Percentiles rank a stretch among this genome's conserved stretches.
phyloP scores from a whole-genome alignment of 2,888 invertebrate genomes.

The Torymus aiolomorphi region DNA sequence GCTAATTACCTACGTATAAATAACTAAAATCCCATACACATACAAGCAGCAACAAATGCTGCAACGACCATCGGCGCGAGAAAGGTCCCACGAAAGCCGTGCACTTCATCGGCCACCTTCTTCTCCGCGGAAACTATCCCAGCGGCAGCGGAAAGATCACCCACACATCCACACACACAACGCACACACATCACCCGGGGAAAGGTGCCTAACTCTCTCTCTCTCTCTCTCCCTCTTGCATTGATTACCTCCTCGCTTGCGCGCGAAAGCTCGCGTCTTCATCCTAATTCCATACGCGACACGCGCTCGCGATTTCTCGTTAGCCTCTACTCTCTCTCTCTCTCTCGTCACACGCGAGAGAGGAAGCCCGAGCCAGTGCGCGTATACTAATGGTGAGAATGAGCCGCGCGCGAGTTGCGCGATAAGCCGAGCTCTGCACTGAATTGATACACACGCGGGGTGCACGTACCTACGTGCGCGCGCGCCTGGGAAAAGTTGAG shows the following conservation, averaged over 20 bases:
- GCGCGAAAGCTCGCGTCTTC: background rate
- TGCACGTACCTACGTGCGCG: background rate
- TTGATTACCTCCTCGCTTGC: constrained; percentile 27
- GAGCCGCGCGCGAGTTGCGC: constrained; percentile 36
- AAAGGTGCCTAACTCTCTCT: no score
- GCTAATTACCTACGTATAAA: no score
- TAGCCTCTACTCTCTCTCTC: constrained; percentile 40
- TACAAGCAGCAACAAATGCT: background rate
- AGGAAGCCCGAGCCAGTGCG: constrained; percentile 27
- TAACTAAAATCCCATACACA: background rate
- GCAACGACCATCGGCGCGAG: constrained; percentile 21
- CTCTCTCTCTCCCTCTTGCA: constrained; percentile 23
- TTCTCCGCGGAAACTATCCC: constrained; percentile 10
- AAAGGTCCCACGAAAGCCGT: constrained; percentile 39
- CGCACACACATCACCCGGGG: no score
- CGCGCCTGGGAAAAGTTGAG: constrained; percentile 37
- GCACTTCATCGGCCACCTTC: background rate
- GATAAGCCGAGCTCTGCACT: constrained; percentile 44
- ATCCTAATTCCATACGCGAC: background rate
- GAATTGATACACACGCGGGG: constrained; percentile 37
- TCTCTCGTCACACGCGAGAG: constrained; percentile 25
- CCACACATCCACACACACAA: background rate
- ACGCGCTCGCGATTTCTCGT: constrained; percentile 38
- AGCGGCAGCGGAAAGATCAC: constrained; percentile 16
- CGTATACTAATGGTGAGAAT: constrained; percentile 53